Conservation (phyloP, 2,888 invertebrate genomes). For the Matsumyia berberina region DNA sequence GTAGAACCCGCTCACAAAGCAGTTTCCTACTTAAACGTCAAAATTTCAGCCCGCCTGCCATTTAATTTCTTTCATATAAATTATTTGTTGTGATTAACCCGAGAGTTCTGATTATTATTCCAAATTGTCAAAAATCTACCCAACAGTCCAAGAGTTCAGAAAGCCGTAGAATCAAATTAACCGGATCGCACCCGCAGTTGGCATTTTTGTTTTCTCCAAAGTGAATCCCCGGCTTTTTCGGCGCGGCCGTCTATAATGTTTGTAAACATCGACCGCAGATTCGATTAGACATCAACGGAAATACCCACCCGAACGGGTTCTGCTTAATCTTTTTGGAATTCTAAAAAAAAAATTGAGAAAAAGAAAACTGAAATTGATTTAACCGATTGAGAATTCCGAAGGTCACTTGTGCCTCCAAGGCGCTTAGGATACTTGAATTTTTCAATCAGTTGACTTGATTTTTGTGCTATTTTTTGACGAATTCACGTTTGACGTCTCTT, state of each 20-base stretch:
- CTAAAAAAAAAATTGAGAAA: background rate
- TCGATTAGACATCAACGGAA: constrained; percentile 3
- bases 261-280: constrained; percentile 22
- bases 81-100: background rate
- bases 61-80: background rate
- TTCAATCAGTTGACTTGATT: constrained; percentile 1
- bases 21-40: constrained; percentile 16
- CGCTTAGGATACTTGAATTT: constrained; percentile 3
- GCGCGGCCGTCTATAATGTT: too few species aligned
- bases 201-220: background rate
- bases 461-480: constrained; percentile 2
- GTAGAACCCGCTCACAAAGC: background rate
- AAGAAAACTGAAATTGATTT: constrained; percentile 2
- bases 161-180: background rate
- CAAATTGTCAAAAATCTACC: constrained; percentile 11
- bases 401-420: constrained; percentile 1
- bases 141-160: background rate
- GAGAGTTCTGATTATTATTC: background rate
- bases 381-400: background rate
- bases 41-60: background rate
- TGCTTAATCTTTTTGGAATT: background rate
- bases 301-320: background rate
- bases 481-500: background rate
- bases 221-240: constrained; percentile 19
- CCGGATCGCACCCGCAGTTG: background rate